phyloP scores from a whole-genome alignment of 2,888 invertebrate species.

The Ophion slaviceki region DNA sequence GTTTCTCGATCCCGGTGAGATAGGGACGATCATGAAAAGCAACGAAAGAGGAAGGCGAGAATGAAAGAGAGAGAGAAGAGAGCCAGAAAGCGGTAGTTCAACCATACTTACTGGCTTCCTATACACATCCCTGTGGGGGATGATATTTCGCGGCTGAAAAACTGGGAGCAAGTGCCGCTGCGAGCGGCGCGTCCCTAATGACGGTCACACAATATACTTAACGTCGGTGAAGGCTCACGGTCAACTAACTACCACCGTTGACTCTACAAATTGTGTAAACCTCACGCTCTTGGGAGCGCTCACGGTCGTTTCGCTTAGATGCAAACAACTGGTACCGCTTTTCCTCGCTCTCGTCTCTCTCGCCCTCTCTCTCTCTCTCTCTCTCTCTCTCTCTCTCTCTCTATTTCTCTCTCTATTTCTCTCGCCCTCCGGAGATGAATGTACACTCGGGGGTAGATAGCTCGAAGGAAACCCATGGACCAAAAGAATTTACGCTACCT shows the following conservation, averaged over 20 bases:
- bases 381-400: background rate
- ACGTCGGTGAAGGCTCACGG: constrained; percentile 45
- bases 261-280: constrained; percentile 64
- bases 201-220: constrained; percentile 66
- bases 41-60: background rate
- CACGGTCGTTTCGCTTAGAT: constrained; percentile 57
- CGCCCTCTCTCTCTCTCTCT: background rate
- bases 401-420: background rate
- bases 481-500: too few species aligned
- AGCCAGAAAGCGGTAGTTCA: constrained; percentile 12
- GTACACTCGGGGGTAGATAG: background rate
- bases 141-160: constrained; percentile 50
- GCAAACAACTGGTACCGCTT: constrained; percentile 42
- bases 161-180: constrained; percentile 8
- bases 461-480: too few species aligned
- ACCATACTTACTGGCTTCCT: constrained; percentile 32
- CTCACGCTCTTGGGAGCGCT: constrained; percentile 49
- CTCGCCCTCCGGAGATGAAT: background rate
- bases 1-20: constrained; percentile 56
- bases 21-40: background rate
- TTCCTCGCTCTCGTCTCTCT: background rate
- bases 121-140: constrained; percentile 39
- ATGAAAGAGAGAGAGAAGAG: background rate
- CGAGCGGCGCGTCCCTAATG: constrained; percentile 65
- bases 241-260: constrained; percentile 63